These are phyloP conservation scores for Platypus cylindrus DNA, from an alignment of 2,888 invertebrate genomes.

Conservation along the genomic window DNA sequence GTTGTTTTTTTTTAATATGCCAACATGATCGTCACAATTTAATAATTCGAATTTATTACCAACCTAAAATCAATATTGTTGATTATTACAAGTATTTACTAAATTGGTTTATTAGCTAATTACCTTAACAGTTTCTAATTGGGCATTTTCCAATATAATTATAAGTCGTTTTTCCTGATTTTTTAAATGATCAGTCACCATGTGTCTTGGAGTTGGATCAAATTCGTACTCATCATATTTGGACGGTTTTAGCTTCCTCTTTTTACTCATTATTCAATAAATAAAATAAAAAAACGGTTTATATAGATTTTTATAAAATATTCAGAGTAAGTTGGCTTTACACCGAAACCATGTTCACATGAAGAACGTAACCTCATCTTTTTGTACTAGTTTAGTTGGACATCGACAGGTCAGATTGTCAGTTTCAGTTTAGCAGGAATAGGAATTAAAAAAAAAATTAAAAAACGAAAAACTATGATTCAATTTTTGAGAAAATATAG, in stretches of 20 bases:
- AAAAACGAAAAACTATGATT: too few species aligned
- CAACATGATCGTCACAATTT: conserved; percentile 86
- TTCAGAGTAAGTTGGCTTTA: too few species aligned
- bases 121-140: conserved; percentile 92
- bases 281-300: too few species aligned
- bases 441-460: too few species aligned
- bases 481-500: too few species aligned
- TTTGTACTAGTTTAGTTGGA: too few species aligned
- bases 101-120: neutral
- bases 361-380: too few species aligned
- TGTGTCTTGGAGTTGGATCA: conserved; percentile 65
- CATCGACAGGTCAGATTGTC: too few species aligned
- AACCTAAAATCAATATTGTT: conserved; percentile 42
- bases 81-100: conserved; percentile 2
- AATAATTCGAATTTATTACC: conserved; percentile 80
- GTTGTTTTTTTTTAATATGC: conserved; percentile 73
- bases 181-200: conserved; percentile 62
- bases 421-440: too few species aligned
- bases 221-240: conserved; percentile 61
- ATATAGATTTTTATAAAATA: too few species aligned
- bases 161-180: conserved; percentile 85
- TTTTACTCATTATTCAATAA: conserved; percentile 47
- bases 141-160: conserved; percentile 85
- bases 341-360: too few species aligned
- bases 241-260: conserved; percentile 37